Evolutionary conservation across 2,888 invertebrate genomes (phyloP), one percentile per base, ranked within the genome.

Genomic region (Harpalus rubripes): DNA sequence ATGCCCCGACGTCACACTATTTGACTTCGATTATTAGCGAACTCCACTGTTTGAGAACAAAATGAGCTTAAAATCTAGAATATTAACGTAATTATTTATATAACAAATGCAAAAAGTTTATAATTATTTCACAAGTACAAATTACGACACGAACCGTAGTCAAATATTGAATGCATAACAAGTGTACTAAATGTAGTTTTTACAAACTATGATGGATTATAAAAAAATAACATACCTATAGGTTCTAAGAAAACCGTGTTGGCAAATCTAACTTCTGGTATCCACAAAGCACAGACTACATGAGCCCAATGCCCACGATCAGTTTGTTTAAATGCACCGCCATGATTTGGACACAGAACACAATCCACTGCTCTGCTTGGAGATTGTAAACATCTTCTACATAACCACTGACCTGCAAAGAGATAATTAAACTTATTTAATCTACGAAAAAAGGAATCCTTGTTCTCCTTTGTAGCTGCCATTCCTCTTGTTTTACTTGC

Each of bases 291-390:
- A 91, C 99, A 99, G 0, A 99, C 98, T 1, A 99, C 99, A 90
- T 99, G 99, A 0, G 98, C 99, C 99, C 99, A 99, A 0, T 96
- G 95, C 0, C 96, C 94, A 89, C 97, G 95, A 90, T 98, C 98
- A 0, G 99, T 98, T 92, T 99, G 99, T 91, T 99, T 99, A 90
- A 99, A 99, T 39, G 99, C 99, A 82, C 99, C 99, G 81, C 98
- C 98, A 88, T 97, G 96, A 90, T 99, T 99, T 0, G 99, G 99
- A 90, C 99, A 99, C 0, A 99, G 93, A n/a, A 97, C 97, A 91
- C 99, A 99, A 90, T 98, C 97, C 0, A 99, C 99, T 0, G 98
- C 96, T 81, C 98, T 93, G 8, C 98, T 98, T 0, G 99, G 99
- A 2, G 98, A 98, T 89, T 99, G 98, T 10, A 99, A 92, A 90